Evolutionary conservation across 2,113 vertebrate genomes (phyloP).

Genomic region (Nyctibius bracteatus): DNA sequence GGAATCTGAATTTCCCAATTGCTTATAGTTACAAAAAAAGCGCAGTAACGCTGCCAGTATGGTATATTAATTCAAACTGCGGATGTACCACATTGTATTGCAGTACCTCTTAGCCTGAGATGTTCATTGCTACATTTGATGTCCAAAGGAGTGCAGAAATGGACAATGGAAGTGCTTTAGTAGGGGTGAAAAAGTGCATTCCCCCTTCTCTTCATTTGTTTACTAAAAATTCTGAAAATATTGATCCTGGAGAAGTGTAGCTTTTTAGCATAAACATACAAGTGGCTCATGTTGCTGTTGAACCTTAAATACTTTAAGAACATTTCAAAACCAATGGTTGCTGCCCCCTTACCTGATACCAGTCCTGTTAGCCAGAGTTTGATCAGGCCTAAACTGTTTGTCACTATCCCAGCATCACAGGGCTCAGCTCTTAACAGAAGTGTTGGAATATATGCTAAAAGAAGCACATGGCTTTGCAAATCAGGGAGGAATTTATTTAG

Average conservation of each 20-base stretch:
- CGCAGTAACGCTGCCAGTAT: accelerated
- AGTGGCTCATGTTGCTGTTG: not conserved
- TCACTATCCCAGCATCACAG: not conserved
- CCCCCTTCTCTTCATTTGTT: not conserved
- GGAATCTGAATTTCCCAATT: not conserved
- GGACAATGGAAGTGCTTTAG: not conserved
- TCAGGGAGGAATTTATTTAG: not conserved
- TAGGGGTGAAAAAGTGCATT: not conserved
- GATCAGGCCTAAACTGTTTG: not conserved
- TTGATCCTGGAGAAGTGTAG: not conserved
- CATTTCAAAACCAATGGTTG: not conserved
- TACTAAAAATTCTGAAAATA: not conserved
- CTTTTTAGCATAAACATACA: not conserved
- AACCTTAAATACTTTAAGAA: not conserved
- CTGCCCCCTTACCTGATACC: not conserved
- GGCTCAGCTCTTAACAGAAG: not conserved
- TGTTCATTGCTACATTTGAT: not conserved
- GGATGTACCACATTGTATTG: too few relatives aligned
- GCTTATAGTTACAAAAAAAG: not conserved
- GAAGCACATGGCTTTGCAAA: not conserved
- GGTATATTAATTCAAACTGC: not conserved
- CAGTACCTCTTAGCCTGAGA: not conserved
- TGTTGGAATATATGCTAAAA: not conserved
- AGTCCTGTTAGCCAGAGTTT: not conserved
- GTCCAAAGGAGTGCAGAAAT: not conserved